Base-by-base conservation (phyloP, 2,797 vertebrate genomes). In the Salmo trutta region DNA sequence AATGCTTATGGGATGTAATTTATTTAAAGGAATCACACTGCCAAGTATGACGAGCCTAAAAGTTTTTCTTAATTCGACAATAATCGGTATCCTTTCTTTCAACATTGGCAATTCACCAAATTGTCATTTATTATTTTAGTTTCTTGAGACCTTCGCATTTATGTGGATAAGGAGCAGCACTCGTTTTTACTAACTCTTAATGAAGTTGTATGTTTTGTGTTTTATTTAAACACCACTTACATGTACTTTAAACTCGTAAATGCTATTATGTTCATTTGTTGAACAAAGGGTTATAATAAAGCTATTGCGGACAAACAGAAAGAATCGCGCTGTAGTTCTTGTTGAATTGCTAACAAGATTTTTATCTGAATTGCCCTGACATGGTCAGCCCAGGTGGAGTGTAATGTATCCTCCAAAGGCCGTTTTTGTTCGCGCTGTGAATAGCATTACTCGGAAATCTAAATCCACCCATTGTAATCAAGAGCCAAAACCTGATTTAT, bases 271-370 rank as follows among this genome's bases (percentile, higher is more conserved):
- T 96, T 96, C 95, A 95, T 95, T 95, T 95, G 95, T 92, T 95
- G 95, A 96, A 96, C 95, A 95, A 96, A 94, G 95, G 95, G 93
- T 94, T 95, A 95, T 96, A 97, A 97, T 96, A 97, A 98, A 97
- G 93, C 95, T 93, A 95, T 95, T 96, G 96, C 94, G 95, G 94
- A 95, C 84, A 94, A 94, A 94, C 91, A 91, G 92, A 94, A 93
- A 94, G 93, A 94, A 95, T 87, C 79, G 88, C 41, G 41, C 91
- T 97, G 94, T 93, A 94, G 95, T 97, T 96, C 94, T 97, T 96
- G 95, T 94, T 94, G 94, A 95, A 93, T 94, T 93, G 90, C 93
- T 96, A 96, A 96, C 95, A 96, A 96, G 96, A 96, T 97, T 94
- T 96, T 92, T 96, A 96, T 97, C 96, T 96, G 94, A 95, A 93